phyloP scores from a whole-genome alignment of 2,113 vertebrate species.

The Pleuronectes platessa region DNA sequence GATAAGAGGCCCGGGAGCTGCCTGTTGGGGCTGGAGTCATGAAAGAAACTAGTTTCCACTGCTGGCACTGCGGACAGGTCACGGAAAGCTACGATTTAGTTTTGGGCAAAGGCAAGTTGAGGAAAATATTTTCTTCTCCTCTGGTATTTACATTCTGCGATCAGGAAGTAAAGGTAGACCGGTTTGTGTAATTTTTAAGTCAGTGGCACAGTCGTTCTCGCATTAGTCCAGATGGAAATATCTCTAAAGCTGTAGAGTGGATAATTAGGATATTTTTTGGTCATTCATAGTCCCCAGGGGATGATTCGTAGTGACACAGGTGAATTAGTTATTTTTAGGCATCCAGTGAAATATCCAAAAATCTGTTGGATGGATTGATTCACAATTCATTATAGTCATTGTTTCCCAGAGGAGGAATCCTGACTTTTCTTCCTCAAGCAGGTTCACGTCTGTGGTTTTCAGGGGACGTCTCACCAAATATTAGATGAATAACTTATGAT shows the following conservation, averaged over 20 bases:
- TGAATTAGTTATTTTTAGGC: neutral
- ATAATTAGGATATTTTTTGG: neutral
- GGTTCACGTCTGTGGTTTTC: neutral
- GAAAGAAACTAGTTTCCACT: conserved; percentile 41
- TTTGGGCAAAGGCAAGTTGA: conserved; percentile 17
- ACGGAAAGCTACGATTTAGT: conserved; percentile 31
- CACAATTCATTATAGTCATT: neutral
- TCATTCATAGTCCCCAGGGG: neutral
- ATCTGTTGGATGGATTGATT: neutral
- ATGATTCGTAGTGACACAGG: neutral
- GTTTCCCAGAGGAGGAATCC: neutral
- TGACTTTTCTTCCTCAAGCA: neutral
- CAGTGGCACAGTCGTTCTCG: neutral
- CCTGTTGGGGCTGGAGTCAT: conserved; percentile 39
- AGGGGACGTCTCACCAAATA: neutral
- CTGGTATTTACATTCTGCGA: neutral
- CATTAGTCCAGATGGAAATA: neutral
- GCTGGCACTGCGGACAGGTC: conserved; percentile 37
- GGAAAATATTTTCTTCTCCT: neutral
- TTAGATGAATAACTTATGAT: neutral
- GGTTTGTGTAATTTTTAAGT: neutral
- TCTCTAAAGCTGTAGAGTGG: neutral
- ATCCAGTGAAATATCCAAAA: neutral
- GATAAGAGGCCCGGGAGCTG: conserved; percentile 55
- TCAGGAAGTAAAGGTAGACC: neutral